Percentiles rank a stretch among this genome's conserved stretches.
phyloP scores from a whole-genome alignment of 2,113 vertebrate genomes.

The Aix galericulata region DNA sequence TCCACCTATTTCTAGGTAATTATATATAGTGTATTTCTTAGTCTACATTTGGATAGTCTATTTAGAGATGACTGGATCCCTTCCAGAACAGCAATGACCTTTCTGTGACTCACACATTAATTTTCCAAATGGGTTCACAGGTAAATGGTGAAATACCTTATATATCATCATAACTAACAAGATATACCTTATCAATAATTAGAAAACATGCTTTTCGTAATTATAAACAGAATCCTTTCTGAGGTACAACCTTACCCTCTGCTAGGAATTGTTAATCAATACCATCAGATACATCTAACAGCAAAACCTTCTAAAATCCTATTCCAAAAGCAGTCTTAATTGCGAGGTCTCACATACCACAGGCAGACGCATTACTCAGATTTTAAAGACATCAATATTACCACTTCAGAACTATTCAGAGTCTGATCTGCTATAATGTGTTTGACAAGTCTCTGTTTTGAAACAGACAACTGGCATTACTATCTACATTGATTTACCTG shows the following conservation, averaged over 20 bases:
- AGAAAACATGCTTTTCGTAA: slow-evolving; percentile 38
- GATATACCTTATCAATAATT: neutral
- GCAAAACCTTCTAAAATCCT: neutral
- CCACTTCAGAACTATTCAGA: neutral
- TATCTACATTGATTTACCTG: neutral
- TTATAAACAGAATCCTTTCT: slow-evolving; percentile 11
- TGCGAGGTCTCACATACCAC: neutral
- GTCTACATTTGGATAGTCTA: slow-evolving; percentile 10
- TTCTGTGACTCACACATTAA: slow-evolving; percentile 50
- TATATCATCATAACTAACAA: slow-evolving; percentile 50
- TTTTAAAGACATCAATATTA: neutral
- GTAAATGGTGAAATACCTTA: slow-evolving; percentile 37
- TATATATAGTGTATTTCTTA: slow-evolving; percentile 47
- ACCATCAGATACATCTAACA: neutral
- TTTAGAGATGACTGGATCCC: slow-evolving; percentile 43
- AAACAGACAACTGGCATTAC: neutral
- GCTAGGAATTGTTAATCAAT: neutral
- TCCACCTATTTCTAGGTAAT: slow-evolving; percentile 47
- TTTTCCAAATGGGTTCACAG: slow-evolving; percentile 57
- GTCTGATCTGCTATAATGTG: neutral
- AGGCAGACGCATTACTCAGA: neutral
- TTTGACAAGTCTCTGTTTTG: neutral
- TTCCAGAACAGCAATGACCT: slow-evolving; percentile 47
- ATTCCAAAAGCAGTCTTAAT: neutral
- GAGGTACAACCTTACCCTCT: neutral